Evolutionary conservation across 2,888 invertebrate species (phyloP), one percentile per base, ranked within the genome.

Genomic region (Melipona beecheii): DNA sequence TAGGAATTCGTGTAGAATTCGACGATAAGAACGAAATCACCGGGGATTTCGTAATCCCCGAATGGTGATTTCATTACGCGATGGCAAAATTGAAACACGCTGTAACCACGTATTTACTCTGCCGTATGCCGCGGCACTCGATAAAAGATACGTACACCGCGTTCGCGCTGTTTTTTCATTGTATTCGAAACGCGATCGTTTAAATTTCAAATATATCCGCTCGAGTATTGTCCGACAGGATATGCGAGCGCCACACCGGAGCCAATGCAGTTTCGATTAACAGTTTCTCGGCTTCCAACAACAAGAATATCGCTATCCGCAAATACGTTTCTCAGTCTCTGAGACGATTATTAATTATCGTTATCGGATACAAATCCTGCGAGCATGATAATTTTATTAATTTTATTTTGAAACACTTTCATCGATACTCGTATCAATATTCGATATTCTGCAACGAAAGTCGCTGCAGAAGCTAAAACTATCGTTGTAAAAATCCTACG

Each of bases 181-280:
- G 15, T n/a, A 19, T 54, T 56, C 65, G 56, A 66, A 65, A 62
- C 17, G 31, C 58, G 69, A 50, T n/a, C 52, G 43, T 64, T 77
- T 31, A 49, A 64, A 71, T 64, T 72, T 65, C 17, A 72, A 65
- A 70, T 62, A 43, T 31, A 54, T 6, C 11, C 70, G 64, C 64
- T 27, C 64, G 76, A 70, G 36, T 65, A 71, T 21, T 31, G 56
- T 24, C 60, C 52, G 13, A 73, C 50, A n/a, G 52, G 36, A 69
- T 52, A 50, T 69, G 69, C n/a, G 50, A 58, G 24, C 24, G 60
- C 17, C 24, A 21, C 27, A 9, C 60, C 58, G 43, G 50, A 13
- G 21, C 76, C 70, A 70, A 69, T 62, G 64, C 43, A 6, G 9
- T 62, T 54, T 54, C 27, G 54, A 65, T 70, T 58, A 80, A 80